Percentiles rank a stretch among this genome's conserved stretches.
These are phyloP conservation scores for Cyprinella venusta DNA, from an alignment of 2,797 vertebrate genomes.

Conservation along the genomic window DNA sequence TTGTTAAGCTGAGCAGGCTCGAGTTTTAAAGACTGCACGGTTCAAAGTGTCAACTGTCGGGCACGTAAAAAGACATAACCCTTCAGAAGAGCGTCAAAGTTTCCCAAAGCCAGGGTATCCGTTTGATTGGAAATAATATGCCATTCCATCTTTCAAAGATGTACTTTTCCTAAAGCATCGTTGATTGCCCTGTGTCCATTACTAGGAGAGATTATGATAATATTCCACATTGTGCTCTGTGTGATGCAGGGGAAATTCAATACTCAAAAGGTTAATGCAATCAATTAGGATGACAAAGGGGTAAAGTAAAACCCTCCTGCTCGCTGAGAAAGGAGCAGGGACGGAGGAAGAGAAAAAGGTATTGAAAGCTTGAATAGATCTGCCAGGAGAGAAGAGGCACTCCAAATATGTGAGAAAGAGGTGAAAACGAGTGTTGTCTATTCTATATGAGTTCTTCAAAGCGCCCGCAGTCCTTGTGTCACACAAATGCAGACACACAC, in stretches of 20 bases:
- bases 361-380: conserved; percentile 80
- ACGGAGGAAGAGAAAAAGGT: conserved; percentile 74
- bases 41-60: conserved; percentile 36
- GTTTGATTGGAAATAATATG: conserved; percentile 82
- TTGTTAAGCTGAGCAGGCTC: neutral
- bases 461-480: conserved; percentile 61
- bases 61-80: conserved; percentile 53
- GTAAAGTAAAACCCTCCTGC: conserved; percentile 99
- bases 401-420: conserved; percentile 76
- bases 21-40: conserved; percentile 29
- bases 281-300: conserved; percentile 99
- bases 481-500: conserved; percentile 31
- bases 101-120: conserved; percentile 71
- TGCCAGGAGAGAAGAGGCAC: conserved; percentile 77
- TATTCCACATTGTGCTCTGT: conserved; percentile 97
- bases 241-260: conserved; percentile 99
- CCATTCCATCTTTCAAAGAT: conserved; percentile 85
- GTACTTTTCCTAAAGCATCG: conserved; percentile 90
- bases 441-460: conserved; percentile 76
- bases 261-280: conserved; percentile 99
- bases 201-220: conserved; percentile 98
- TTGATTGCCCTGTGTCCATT: conserved; percentile 99
- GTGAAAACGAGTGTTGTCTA: conserved; percentile 77
- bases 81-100: conserved; percentile 67
- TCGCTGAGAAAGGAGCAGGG: conserved; percentile 88